Evolutionary conservation across 1,140 invertebrate genomes (phyloP).

Genomic region (Augochlora pura): DNA sequence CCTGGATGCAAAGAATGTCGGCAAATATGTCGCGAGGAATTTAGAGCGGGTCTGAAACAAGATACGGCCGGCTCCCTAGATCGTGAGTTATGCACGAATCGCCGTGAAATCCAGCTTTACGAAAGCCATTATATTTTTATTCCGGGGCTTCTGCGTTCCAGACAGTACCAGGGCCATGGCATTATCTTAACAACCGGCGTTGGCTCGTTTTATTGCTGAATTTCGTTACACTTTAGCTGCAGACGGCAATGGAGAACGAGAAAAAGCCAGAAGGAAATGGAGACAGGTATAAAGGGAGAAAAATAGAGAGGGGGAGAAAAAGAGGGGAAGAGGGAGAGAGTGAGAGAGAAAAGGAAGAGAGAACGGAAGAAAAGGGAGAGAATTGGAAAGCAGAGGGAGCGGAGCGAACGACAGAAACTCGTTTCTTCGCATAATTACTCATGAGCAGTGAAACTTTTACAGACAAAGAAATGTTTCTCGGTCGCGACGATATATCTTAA

Average conservation of each 20-base stretch:
- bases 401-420: slow-evolving; percentile 31
- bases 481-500: slow-evolving; percentile 31
- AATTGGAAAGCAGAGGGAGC: background rate
- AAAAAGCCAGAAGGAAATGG: background rate
- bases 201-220: slow-evolving; percentile 43
- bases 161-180: background rate
- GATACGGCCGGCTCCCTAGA: slow-evolving; percentile 12
- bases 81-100: slow-evolving; percentile 30
- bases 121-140: slow-evolving; percentile 54
- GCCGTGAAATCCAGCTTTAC: slow-evolving; percentile 29
- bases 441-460: slow-evolving; percentile 33
- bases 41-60: slow-evolving; percentile 6
- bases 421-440: slow-evolving; percentile 51
- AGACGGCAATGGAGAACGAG: background rate
- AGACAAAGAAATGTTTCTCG: slow-evolving; percentile 39
- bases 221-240: slow-evolving; percentile 28
- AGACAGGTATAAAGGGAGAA: background rate
- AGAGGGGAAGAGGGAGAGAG: background rate
- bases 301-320: background rate
- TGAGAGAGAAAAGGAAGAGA: background rate
- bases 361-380: background rate
- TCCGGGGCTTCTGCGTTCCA: slow-evolving; percentile 17
- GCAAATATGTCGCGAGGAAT: background rate
- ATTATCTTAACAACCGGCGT: slow-evolving; percentile 53
- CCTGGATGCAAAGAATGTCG: too few species aligned